Evolutionary conservation across 2,797 vertebrate genomes (phyloP), one percentile per base, ranked within the genome.

Genomic region (Mallotus villosus): DNA sequence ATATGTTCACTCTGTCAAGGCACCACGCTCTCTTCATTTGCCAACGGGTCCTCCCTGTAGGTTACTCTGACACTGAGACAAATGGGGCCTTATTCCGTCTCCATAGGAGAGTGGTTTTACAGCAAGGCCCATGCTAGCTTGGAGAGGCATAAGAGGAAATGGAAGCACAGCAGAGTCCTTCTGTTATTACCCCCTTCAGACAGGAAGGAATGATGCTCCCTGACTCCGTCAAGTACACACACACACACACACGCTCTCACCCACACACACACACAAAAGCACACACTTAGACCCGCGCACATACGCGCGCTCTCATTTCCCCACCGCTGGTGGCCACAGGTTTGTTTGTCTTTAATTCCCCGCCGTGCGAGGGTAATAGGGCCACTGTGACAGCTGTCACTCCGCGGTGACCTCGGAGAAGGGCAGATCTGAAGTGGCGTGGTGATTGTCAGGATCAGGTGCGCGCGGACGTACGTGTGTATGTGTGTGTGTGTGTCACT

Each of bases 331-430:
- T 87, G 78, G 85, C 85, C 57, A 70, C 78, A 73, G 85, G 90
- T 92, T 93, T 93, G 91, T 94, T 92, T 92, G 90, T 89, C 87
- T 92, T 93, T 94, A 93, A 92, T 93, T 93, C 91, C 86, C 90
- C 75, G 75, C 81, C 82, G 88, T 78, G 76, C 83, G 85, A 75
- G 83, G 84, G 88, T 91, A 93, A 92, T 90, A 74, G 87, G 90
- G 87, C 85, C 84, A 82, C 78, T 78, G 88, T 91, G 92, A 92
- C 91, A 92, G 92, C 92, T 94, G 92, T 91, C 93, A 94, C 88
- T 93, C 91, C 79, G 75, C 81, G 16, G 57, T 91, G 92, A 92
- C 91, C 90, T 92, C 88, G 86, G 63, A 74, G 74, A 77, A 86
- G 86, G 71, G 71, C 84, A 89, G 88, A 92, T 90, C 87, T 82